phyloP scores from a whole-genome alignment of 2,888 invertebrate species.

The Trissonchulus latispiculum region DNA sequence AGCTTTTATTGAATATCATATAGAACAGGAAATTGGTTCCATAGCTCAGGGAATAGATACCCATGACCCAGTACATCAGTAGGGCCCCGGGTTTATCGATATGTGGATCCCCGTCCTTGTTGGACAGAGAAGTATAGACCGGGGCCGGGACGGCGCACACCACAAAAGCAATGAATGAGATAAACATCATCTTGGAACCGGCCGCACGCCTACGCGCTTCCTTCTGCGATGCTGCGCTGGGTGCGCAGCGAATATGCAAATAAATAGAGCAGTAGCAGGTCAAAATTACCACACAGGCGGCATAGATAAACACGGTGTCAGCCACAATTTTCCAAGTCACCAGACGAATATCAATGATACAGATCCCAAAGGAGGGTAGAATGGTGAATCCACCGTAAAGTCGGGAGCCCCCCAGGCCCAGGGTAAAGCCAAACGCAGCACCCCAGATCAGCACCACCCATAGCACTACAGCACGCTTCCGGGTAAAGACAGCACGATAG shows the following conservation, averaged over 20 bases:
- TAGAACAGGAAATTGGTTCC: too few species aligned
- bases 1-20: too few species aligned
- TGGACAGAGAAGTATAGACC: neutral
- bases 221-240: too few species aligned
- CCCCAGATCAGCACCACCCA: neutral
- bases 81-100: too few species aligned
- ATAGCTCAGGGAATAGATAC: too few species aligned
- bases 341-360: neutral
- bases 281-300: neutral
- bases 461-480: neutral
- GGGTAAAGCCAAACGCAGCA: neutral
- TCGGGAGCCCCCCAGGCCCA: neutral
- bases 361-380: neutral
- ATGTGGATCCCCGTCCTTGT: too few species aligned
- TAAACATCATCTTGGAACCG: too few species aligned
- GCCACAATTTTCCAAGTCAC: neutral
- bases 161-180: neutral
- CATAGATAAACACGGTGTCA: neutral
- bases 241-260: neutral
- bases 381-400: neutral
- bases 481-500: neutral
- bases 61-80: too few species aligned
- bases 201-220: neutral
- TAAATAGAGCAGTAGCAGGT: neutral
- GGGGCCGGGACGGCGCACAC: constrained; percentile 5